Evolutionary conservation across 1,140 invertebrate species (phyloP).

Genomic region (Drosophila sulfurigaster): DNA sequence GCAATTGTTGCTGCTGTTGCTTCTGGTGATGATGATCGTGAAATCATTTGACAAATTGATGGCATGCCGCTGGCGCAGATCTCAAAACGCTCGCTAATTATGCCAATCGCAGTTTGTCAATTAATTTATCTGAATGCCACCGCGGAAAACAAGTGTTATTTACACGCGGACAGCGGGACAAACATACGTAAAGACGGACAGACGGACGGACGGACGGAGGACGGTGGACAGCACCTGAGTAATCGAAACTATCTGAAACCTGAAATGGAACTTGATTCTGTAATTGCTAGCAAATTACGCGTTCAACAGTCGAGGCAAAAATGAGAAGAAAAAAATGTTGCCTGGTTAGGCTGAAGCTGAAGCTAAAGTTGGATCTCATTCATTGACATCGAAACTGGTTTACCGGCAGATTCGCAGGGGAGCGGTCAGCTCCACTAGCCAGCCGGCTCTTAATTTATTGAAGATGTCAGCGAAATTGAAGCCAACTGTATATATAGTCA

Average conservation of each 20-base stretch:
- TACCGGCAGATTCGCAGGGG: background rate
- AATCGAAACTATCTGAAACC: slow-evolving; percentile 44
- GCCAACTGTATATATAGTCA: slow-evolving; percentile 23
- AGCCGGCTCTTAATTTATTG: slow-evolving; percentile 44
- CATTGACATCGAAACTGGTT: slow-evolving; percentile 58
- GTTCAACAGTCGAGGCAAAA: slow-evolving; percentile 9
- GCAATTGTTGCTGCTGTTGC: slow-evolving; percentile 3
- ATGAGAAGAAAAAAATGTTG: background rate
- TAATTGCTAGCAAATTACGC: slow-evolving; percentile 67
- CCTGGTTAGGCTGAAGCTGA: slow-evolving; percentile 1
- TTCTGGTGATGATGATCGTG: slow-evolving; percentile 34
- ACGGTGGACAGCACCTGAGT: slow-evolving; percentile 7
- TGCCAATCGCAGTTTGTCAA: slow-evolving; percentile 59
- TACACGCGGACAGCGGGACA: slow-evolving; percentile 10
- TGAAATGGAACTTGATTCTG: slow-evolving; percentile 66
- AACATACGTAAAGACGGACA: slow-evolving; percentile 4
- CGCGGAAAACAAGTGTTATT: slow-evolving; percentile 49
- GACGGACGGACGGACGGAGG: background rate
- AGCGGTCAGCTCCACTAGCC: background rate
- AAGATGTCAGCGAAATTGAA: slow-evolving; percentile 51
- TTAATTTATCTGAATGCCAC: slow-evolving; percentile 46
- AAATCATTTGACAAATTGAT: slow-evolving; percentile 54
- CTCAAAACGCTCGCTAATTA: slow-evolving; percentile 62
- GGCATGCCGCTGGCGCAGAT: slow-evolving; percentile 38
- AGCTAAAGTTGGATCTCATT: slow-evolving; percentile 18